A percentile compares a stretch with the other conserved stretches of the same genome.
phyloP scores from a whole-genome alignment of 1,140 invertebrate species.

The Tetranychus cinnabarinus region DNA sequence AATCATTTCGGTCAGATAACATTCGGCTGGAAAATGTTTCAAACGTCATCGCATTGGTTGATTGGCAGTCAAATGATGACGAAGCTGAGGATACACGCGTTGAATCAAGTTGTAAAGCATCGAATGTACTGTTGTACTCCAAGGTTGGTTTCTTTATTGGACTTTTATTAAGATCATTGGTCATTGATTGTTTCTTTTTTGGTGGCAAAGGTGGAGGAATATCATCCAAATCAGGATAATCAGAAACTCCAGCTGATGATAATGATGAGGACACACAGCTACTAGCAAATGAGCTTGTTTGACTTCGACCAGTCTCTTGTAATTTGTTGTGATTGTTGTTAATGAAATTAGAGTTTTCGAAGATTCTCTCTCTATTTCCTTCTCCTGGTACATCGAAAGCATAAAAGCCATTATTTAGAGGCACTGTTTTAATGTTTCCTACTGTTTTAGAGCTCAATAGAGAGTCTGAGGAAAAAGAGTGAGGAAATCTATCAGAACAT shows the following conservation, averaged over 20 bases:
- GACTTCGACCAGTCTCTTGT: too few relatives aligned
- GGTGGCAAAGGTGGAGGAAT: slow-evolving; percentile 6
- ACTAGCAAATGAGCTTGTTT: neutral
- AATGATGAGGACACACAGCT: neutral
- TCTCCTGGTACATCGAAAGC: too few relatives aligned
- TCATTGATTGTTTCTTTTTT: neutral
- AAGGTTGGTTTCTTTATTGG: neutral
- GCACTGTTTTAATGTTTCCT: too few relatives aligned
- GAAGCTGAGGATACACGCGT: too few relatives aligned
- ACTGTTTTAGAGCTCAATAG: neutral
- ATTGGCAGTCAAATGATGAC: neutral
- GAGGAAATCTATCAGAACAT: neutral
- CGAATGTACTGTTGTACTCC: neutral
- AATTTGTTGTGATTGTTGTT: too few relatives aligned
- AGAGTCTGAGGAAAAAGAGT: neutral
- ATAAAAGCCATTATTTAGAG: too few relatives aligned
- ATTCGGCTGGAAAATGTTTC: neutral
- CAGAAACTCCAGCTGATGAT: too few relatives aligned
- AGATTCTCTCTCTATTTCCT: too few relatives aligned
- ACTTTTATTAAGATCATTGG: neutral
- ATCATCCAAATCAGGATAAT: neutral
- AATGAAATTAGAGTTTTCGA: too few relatives aligned
- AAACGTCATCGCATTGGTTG: neutral
- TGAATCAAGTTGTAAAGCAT: too few relatives aligned
- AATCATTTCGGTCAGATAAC: too few relatives aligned